Evolutionary conservation across 2,113 vertebrate genomes (phyloP).

Genomic region (Pampusana beccarii): DNA sequence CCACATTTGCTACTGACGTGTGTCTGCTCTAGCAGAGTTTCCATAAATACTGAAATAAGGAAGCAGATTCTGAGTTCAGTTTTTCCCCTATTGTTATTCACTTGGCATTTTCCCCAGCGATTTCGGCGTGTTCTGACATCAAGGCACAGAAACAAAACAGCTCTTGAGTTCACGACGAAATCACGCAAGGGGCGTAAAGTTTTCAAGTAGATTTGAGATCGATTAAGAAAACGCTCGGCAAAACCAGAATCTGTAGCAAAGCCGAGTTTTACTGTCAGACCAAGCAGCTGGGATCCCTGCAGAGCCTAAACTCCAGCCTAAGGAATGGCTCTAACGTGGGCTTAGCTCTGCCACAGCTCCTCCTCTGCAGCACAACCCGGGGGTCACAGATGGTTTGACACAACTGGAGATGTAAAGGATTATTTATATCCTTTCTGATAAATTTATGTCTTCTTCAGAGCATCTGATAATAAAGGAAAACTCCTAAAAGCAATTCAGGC

Average conservation of each 20-base stretch:
- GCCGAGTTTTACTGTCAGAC: not conserved
- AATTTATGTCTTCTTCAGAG: not conserved
- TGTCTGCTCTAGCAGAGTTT: not conserved
- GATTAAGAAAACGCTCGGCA: not conserved
- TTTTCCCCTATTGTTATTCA: conserved; percentile 21
- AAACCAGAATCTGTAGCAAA: not conserved
- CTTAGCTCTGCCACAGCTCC: not conserved
- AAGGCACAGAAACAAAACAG: not conserved
- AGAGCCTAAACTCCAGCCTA: not conserved
- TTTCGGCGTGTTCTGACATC: not conserved
- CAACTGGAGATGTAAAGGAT: not conserved
- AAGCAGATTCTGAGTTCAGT: not conserved
- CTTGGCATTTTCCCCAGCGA: not conserved
- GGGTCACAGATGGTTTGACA: not conserved
- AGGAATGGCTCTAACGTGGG: not conserved
- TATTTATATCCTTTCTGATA: not conserved
- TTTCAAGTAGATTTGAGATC: not conserved
- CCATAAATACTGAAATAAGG: conserved; percentile 14
- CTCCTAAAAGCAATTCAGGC: not conserved
- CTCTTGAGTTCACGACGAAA: not conserved
- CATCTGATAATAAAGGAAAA: not conserved
- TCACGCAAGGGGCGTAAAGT: not conserved
- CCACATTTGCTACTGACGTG: not conserved
- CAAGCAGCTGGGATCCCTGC: not conserved
- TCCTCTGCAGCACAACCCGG: not conserved